These are phyloP conservation scores for Microctonus hyperodae DNA, from an alignment of 2,888 invertebrate species.

Conservation along the genomic window DNA sequence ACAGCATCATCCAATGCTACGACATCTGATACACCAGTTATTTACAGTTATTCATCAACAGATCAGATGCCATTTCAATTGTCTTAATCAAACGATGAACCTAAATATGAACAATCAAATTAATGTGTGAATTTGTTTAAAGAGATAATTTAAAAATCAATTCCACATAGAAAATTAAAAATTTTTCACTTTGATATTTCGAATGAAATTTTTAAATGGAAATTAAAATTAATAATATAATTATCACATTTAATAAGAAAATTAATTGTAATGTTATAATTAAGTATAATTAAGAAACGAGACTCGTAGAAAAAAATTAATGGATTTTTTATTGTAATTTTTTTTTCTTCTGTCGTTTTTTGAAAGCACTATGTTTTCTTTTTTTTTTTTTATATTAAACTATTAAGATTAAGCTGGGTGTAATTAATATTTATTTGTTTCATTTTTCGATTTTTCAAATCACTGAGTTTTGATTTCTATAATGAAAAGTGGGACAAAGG, in stretches of 20 bases:
- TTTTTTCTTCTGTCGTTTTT: slow-evolving; percentile 32
- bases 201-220: no score
- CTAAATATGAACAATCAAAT: no score
- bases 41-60: slow-evolving; percentile 58
- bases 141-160: background rate
- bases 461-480: background rate
- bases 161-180: no score
- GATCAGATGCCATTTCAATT: slow-evolving; percentile 62
- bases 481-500: background rate
- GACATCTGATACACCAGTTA: slow-evolving; percentile 59
- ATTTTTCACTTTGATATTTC: no score
- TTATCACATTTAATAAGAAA: background rate
- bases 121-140: background rate
- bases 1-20: slow-evolving; percentile 54
- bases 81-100: slow-evolving; percentile 48
- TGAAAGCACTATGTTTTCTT: slow-evolving; percentile 40
- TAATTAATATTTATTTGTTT: slow-evolving; percentile 29
- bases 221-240: no score
- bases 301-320: slow-evolving; percentile 48
- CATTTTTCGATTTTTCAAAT: background rate
- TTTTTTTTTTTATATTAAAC: slow-evolving; percentile 40
- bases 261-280: slow-evolving; percentile 23
- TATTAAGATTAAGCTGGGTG: slow-evolving; percentile 35
- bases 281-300: no score
- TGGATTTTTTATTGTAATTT: slow-evolving; percentile 48